A percentile compares a stretch with the other conserved stretches of the same genome.
Conservation (phyloP, 2,888 invertebrate genomes). For the Lasioglossum villosulum region DNA sequence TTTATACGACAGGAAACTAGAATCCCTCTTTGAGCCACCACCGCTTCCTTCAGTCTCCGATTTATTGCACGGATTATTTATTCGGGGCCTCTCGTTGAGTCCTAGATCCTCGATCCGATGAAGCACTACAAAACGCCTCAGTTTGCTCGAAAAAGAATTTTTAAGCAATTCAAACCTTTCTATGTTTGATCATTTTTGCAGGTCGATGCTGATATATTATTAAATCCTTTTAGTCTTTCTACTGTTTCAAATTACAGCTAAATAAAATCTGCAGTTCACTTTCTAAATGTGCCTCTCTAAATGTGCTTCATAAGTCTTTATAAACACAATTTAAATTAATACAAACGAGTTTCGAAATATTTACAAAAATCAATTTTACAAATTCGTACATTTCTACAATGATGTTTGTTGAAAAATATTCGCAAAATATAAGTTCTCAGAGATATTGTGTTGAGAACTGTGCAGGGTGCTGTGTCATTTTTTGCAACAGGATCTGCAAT, state of each 20-base stretch:
- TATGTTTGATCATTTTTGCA: too few species aligned
- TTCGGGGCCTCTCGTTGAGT: conserved; percentile 36
- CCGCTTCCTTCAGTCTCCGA: conserved; percentile 36
- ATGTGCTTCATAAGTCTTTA: not conserved
- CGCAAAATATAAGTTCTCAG: not conserved
- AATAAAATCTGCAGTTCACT: too few species aligned
- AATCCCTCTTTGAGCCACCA: conserved; percentile 39
- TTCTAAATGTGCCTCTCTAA: not conserved
- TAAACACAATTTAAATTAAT: not conserved
- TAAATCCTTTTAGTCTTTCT: too few species aligned
- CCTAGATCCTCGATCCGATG: not conserved
- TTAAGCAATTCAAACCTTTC: not conserved
- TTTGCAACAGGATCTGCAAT: conserved; percentile 61
- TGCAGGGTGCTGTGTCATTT: conserved; percentile 46
- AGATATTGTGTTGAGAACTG: not conserved
- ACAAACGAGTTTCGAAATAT: not conserved
- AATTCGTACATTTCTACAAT: not conserved
- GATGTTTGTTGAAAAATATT: not conserved
- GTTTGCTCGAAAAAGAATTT: not conserved
- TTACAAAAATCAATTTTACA: not conserved
- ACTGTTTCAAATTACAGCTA: too few species aligned
- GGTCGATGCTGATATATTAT: too few species aligned
- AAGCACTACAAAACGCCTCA: not conserved
- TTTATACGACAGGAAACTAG: conserved; percentile 75
- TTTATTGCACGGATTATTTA: conserved; percentile 68